Conservation (phyloP, 2,797 vertebrate genomes). For the Agapornis canus region DNA sequence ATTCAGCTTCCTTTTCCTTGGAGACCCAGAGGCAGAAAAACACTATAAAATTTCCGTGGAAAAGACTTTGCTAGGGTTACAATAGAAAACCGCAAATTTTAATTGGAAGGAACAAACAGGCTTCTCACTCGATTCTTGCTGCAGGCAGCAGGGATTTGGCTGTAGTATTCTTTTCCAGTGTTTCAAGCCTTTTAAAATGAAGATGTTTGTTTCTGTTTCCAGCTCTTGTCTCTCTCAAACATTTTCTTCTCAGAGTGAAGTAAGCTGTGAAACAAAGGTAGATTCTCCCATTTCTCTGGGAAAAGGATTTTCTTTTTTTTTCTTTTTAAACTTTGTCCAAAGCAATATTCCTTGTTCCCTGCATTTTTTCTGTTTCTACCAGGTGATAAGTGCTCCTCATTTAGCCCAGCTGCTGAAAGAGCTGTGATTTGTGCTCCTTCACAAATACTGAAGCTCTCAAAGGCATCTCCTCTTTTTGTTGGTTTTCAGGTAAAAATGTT, state of each 20-base stretch:
- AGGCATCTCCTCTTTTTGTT: neutral
- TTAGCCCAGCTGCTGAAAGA: neutral
- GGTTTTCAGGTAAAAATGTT: neutral
- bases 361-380: neutral
- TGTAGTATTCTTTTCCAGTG: neutral
- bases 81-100: neutral
- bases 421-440: neutral
- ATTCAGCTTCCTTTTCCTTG: neutral
- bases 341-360: neutral
- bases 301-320: neutral
- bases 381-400: neutral
- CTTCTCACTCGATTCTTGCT: neutral
- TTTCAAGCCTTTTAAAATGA: neutral
- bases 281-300: neutral
- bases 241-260: neutral
- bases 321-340: neutral
- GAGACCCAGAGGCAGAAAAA: neutral
- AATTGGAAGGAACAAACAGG: neutral
- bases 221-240: neutral
- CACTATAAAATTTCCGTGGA: neutral
- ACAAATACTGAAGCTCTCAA: neutral
- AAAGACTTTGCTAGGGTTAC: neutral
- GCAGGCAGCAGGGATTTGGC: neutral
- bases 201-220: neutral
- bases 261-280: neutral